These are phyloP conservation scores for Rhynchonycteris naso DNA, from an alignment of 2,797 vertebrate genomes.

Conservation along the genomic window DNA sequence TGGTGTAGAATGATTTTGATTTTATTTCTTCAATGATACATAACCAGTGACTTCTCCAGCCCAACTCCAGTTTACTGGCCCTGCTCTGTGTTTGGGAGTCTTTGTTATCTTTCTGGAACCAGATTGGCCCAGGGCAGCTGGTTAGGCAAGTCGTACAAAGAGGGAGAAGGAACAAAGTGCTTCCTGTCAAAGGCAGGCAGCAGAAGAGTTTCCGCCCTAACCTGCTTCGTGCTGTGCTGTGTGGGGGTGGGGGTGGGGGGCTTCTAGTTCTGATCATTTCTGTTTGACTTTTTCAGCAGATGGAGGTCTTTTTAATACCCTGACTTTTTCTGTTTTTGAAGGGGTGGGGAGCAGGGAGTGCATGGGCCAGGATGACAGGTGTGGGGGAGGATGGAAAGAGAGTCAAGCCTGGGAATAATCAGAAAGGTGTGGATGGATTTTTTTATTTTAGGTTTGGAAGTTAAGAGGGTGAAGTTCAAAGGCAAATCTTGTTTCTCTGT, in stretches of 20 bases:
- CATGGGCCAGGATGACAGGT: neutral
- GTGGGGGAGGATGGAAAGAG: neutral
- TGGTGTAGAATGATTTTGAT: neutral
- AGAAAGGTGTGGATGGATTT: neutral
- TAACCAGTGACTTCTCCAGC: neutral
- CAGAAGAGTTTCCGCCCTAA: neutral
- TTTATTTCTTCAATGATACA: neutral
- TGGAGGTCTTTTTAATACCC: neutral
- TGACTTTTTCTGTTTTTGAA: neutral
- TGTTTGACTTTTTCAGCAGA: neutral
- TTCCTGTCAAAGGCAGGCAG: neutral
- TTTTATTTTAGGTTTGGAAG: neutral
- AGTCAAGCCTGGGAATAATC: neutral
- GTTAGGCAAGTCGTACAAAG: neutral
- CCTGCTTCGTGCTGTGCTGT: rapidly evolving
- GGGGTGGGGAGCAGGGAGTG: neutral
- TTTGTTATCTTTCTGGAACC: slow-evolving; percentile 2
- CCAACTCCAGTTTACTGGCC: neutral
- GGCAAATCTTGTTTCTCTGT: slow-evolving; percentile 3
- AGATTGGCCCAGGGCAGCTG: neutral
- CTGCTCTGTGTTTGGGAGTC: neutral
- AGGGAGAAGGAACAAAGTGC: neutral
- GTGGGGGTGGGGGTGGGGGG: neutral
- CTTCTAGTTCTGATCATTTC: neutral
- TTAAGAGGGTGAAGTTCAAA: slow-evolving; percentile 32